Evolutionary conservation across 2,797 vertebrate genomes (phyloP).

Genomic region (Salmo trutta): DNA sequence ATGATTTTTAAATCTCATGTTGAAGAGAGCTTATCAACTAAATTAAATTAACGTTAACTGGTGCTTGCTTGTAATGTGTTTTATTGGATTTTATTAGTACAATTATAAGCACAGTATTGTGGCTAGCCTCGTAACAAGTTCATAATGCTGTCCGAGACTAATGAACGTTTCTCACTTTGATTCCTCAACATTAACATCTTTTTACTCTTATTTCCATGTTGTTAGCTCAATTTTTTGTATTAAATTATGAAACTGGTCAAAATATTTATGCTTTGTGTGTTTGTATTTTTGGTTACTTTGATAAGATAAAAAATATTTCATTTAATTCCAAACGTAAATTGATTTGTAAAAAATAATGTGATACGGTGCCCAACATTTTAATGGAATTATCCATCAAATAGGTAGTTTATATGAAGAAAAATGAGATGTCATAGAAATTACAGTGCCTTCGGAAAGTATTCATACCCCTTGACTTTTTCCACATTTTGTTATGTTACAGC

Average conservation of each 20-base stretch:
- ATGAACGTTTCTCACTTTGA: not conserved
- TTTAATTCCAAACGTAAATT: not conserved
- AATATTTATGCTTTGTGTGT: not conserved
- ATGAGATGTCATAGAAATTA: too few species aligned
- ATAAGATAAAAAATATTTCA: not conserved
- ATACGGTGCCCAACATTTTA: too few species aligned
- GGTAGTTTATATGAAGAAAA: not conserved
- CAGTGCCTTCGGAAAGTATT: too few species aligned
- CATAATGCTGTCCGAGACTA: not conserved
- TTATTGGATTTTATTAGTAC: not conserved
- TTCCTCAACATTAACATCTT: not conserved
- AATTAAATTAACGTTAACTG: not conserved
- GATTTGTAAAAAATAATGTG: not conserved
- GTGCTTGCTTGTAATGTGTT: not conserved
- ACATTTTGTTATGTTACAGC: too few species aligned
- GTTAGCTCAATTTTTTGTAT: not conserved
- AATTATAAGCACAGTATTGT: not conserved
- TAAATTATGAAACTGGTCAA: not conserved
- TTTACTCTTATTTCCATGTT: not conserved
- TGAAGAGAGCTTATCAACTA: not conserved
- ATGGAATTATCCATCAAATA: not conserved
- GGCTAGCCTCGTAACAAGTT: not conserved
- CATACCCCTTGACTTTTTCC: too few species aligned
- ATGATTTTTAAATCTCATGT: not conserved
- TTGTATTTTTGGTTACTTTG: not conserved